phyloP scores from a whole-genome alignment of 1,140 invertebrate species.

The Acyrthosiphon pisum region DNA sequence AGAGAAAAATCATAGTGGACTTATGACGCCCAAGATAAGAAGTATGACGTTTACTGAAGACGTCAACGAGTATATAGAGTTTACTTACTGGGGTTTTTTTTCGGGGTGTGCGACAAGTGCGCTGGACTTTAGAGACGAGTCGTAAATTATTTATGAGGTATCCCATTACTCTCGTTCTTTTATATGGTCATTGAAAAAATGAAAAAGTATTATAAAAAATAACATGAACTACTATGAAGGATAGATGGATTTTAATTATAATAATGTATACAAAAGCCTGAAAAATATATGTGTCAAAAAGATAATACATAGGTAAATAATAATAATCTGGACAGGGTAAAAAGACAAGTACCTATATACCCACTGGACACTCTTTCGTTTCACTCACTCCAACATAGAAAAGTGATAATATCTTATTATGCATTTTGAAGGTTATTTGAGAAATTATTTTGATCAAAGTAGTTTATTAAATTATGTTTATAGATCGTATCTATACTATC shows the following conservation, averaged over 20 bases:
- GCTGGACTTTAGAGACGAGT: neutral
- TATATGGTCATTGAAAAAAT: neutral
- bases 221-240: constrained; percentile 1
- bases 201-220: neutral
- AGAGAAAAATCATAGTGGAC: constrained; percentile 37
- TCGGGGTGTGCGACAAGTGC: neutral
- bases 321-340: neutral
- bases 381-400: neutral
- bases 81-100: constrained; percentile 20
- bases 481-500: neutral
- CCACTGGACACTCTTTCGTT: neutral
- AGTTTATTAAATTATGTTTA: neutral
- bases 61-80: neutral
- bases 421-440: neutral
- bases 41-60: constrained; percentile 33
- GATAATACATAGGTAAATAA: neutral
- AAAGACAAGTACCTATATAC: neutral
- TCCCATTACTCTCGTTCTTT: neutral
- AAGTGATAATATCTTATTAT: neutral
- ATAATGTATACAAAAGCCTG: neutral
- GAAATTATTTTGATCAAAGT: neutral
- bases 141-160: constrained; percentile 52
- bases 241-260: constrained; percentile 12
- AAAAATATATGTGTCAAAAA: neutral
- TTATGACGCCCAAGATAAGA: constrained; percentile 40